Evolutionary conservation across 2,797 vertebrate genomes (phyloP).

Genomic region (Myioborus melanocephalus): DNA sequence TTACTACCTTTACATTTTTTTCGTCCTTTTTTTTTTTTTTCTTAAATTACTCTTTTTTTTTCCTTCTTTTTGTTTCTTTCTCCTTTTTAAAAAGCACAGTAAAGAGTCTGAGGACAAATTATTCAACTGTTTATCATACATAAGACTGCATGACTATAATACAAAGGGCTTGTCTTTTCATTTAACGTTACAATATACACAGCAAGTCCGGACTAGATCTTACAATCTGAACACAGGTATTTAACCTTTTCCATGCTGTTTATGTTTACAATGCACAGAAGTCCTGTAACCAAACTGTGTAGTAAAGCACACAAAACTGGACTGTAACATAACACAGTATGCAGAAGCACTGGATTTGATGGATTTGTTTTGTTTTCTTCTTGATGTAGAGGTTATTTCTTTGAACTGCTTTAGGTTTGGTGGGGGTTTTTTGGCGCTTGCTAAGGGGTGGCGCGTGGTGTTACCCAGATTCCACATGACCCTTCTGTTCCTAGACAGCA

Average conservation of each 20-base stretch:
- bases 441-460: slow-evolving; percentile 68
- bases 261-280: slow-evolving; percentile 99
- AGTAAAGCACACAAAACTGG: slow-evolving; percentile 88
- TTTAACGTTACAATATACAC: slow-evolving; percentile 99
- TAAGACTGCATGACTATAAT: slow-evolving; percentile 99
- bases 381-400: slow-evolving; percentile 59
- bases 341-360: slow-evolving; percentile 78
- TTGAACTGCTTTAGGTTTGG: slow-evolving; percentile 67
- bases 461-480: slow-evolving; percentile 52
- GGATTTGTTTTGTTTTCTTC: slow-evolving; percentile 29
- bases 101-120: slow-evolving; percentile 93
- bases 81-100: slow-evolving; percentile 76
- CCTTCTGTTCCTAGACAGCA: slow-evolving; percentile 71
- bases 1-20: slow-evolving; percentile 75
- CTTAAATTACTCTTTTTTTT: slow-evolving; percentile 65
- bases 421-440: slow-evolving; percentile 69
- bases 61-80: background rate
- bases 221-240: slow-evolving; percentile 99
- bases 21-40: background rate
- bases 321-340: slow-evolving; percentile 82
- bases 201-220: slow-evolving; percentile 99
- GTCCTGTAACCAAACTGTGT: slow-evolving; percentile 92
- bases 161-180: slow-evolving; percentile 95
- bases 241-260: slow-evolving; percentile 99
- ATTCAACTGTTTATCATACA: slow-evolving; percentile 99